A percentile compares a stretch with the other conserved stretches of the same genome.
These are phyloP conservation scores for Cistogaster globosa DNA, from an alignment of 2,888 invertebrate genomes.

Conservation along the genomic window DNA sequence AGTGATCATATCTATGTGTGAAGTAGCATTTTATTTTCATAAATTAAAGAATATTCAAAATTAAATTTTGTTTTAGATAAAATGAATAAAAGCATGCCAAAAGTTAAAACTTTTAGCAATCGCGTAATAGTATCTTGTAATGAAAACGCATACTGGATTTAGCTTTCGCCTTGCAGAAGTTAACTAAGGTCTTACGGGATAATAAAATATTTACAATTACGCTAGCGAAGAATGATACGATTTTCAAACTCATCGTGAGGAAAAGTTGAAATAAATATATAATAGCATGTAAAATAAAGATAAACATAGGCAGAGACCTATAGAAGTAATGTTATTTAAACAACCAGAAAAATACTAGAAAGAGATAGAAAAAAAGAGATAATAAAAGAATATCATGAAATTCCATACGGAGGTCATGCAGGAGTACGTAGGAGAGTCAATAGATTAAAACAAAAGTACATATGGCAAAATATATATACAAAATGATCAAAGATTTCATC, in stretches of 20 bases:
- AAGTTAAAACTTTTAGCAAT: conserved; percentile 4
- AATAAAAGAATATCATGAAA: too few relatives aligned
- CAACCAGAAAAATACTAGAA: too few relatives aligned
- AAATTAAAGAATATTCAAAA: conserved; percentile 11
- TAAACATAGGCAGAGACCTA: too few relatives aligned
- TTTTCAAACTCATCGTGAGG: background rate
- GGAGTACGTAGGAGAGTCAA: background rate
- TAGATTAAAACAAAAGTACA: background rate
- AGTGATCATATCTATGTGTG: too few relatives aligned
- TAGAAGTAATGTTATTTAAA: too few relatives aligned
- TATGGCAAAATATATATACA: conserved; percentile 2
- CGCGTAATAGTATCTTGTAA: too few relatives aligned
- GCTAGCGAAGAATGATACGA: conserved; percentile 1
- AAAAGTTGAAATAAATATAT: conserved; percentile 12
- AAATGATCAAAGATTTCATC: too few relatives aligned
- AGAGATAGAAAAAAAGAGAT: too few relatives aligned
- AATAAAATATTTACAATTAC: conserved; percentile 6
- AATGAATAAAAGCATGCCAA: conserved; percentile 8
- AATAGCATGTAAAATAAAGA: conserved; percentile 12
- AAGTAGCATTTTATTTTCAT: background rate
- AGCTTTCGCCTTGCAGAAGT: conserved; percentile 18
- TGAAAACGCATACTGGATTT: conserved; percentile 15
- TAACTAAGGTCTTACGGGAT: conserved; percentile 1
- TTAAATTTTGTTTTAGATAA: conserved; percentile 14
- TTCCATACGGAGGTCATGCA: conserved; percentile 7